phyloP scores from a whole-genome alignment of 2,113 vertebrate species.

The Lophura nycthemera region DNA sequence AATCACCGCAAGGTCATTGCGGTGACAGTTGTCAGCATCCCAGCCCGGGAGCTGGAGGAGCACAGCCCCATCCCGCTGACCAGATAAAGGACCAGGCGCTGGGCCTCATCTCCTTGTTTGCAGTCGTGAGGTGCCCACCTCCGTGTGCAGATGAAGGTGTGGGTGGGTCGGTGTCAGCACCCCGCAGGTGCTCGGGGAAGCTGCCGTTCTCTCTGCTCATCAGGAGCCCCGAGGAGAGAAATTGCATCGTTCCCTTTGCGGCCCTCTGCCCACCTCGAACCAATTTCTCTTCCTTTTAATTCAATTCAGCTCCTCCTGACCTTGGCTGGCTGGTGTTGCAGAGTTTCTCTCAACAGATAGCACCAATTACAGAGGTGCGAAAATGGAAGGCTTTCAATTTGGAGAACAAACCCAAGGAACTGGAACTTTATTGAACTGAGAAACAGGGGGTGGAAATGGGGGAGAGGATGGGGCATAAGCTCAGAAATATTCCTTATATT shows the following conservation, averaged over 20 bases:
- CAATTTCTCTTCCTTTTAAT: slow-evolving; percentile 80
- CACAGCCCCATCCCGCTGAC: slow-evolving; percentile 9
- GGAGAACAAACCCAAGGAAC: slow-evolving; percentile 69
- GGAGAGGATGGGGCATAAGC: neutral
- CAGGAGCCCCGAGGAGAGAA: slow-evolving; percentile 59
- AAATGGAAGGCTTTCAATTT: slow-evolving; percentile 77
- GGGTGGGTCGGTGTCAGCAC: slow-evolving; percentile 4
- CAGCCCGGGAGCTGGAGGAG: neutral
- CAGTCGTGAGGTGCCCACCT: slow-evolving; percentile 46
- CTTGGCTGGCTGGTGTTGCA: slow-evolving; percentile 71
- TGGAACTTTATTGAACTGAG: slow-evolving; percentile 60
- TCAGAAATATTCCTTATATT: neutral
- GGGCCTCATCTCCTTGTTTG: slow-evolving; percentile 65
- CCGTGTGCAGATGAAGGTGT: neutral
- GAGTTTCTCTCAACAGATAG: slow-evolving; percentile 79
- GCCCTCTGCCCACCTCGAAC: slow-evolving; percentile 68
- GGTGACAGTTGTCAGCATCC: slow-evolving; percentile 37
- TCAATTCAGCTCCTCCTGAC: slow-evolving; percentile 78
- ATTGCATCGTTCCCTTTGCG: slow-evolving; percentile 38
- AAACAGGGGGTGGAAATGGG: slow-evolving; percentile 28
- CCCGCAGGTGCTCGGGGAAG: neutral
- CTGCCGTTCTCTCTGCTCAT: slow-evolving; percentile 5
- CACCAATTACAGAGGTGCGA: slow-evolving; percentile 84
- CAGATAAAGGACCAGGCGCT: slow-evolving; percentile 58
- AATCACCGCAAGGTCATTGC: slow-evolving; percentile 58